phyloP scores from a whole-genome alignment of 2,113 vertebrate species.

The Gobius niger region DNA sequence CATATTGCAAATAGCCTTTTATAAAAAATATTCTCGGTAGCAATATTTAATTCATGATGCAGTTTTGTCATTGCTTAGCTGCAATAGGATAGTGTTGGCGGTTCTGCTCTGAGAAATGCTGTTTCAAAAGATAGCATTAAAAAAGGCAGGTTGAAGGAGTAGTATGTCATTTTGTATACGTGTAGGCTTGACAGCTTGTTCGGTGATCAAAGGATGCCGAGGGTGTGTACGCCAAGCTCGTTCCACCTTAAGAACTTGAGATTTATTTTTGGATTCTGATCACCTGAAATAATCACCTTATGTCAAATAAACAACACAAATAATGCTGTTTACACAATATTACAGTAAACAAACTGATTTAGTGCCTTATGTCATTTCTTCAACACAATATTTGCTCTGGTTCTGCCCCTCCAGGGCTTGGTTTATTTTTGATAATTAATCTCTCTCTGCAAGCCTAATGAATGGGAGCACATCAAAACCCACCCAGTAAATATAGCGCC shows the following conservation, averaged over 20 bases:
- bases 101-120: neutral
- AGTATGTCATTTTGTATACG: conserved; percentile 8
- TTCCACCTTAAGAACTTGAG: conserved; percentile 4
- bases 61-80: neutral
- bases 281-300: conserved; percentile 9
- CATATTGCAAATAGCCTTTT: neutral
- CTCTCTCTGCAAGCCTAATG: conserved; percentile 67
- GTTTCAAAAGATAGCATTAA: neutral
- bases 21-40: neutral
- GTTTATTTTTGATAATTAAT: conserved; percentile 76
- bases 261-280: conserved; percentile 6
- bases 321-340: conserved; percentile 31
- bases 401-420: conserved; percentile 44
- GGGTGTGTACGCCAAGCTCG: conserved; percentile 1
- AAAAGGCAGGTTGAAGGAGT: conserved; percentile 7
- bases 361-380: conserved; percentile 46
- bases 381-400: conserved; percentile 56
- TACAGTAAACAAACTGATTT: conserved; percentile 24
- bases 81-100: neutral
- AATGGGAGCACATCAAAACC: conserved; percentile 74
- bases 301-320: conserved; percentile 20
- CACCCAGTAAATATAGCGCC: conserved; percentile 75
- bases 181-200: neutral
- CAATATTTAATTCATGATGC: neutral
- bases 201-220: conserved; percentile 6